A percentile compares a stretch with the other conserved stretches of the same genome.
Conservation (phyloP, 2,888 invertebrate genomes). For the Ypsolopha sequella region DNA sequence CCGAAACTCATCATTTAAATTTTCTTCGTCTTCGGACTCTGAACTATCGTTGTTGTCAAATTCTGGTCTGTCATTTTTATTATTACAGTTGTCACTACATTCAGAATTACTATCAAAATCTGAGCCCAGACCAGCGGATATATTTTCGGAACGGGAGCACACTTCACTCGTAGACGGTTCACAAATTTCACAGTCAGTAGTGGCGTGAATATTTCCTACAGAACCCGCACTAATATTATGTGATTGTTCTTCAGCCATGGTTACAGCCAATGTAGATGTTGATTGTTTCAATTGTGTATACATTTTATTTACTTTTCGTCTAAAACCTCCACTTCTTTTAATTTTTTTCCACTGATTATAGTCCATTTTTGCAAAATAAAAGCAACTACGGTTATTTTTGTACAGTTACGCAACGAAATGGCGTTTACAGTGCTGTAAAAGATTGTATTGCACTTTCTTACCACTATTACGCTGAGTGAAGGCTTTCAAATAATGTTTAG, state of each 20-base stretch:
- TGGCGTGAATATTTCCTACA: constrained; percentile 4
- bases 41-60: background rate
- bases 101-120: no score
- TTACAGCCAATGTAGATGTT: no score
- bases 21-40: background rate
- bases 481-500: no score
- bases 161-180: background rate
- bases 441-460: no score
- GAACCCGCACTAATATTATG: constrained; percentile 4
- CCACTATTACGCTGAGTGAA: no score
- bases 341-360: background rate
- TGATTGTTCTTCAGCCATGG: background rate
- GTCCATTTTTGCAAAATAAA: no score
- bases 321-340: constrained; percentile 2
- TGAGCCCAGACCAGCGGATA: background rate
- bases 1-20: constrained; percentile 22
- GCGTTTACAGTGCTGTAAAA: no score
- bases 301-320: no score
- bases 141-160: background rate
- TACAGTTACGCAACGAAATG: no score
- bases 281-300: no score
- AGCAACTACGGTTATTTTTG: no score
- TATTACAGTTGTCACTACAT: background rate
- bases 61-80: background rate
- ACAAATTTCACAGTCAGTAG: constrained; percentile 2